Conservation (phyloP, 2,888 invertebrate genomes). For the Callinectes sapidus region DNA sequence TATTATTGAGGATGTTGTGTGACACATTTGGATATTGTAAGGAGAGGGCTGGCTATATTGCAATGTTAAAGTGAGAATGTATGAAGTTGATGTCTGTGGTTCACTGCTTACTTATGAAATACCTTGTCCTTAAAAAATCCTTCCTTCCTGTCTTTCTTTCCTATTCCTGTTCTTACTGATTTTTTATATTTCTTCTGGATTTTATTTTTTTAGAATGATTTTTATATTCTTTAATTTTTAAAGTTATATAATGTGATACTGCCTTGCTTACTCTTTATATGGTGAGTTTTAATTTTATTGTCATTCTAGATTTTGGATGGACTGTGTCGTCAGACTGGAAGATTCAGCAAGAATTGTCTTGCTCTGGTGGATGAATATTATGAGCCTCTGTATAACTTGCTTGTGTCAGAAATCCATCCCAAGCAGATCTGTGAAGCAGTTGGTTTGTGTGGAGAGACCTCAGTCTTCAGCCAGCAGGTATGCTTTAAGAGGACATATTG, state of each 20-base stretch:
- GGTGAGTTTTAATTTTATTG: neutral
- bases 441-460: constrained; percentile 80
- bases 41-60: neutral
- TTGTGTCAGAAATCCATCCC: constrained; percentile 83
- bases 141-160: neutral
- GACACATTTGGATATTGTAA: neutral
- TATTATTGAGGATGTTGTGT: neutral
- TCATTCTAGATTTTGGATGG: constrained; percentile 70
- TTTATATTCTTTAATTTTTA: neutral
- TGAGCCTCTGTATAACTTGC: constrained; percentile 82
- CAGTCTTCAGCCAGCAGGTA: constrained; percentile 74
- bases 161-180: neutral
- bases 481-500: neutral
- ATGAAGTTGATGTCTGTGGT: neutral
- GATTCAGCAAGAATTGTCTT: constrained; percentile 79
- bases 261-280: too few relatives aligned
- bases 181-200: neutral
- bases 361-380: constrained; percentile 88
- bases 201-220: too few relatives aligned
- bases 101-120: neutral
- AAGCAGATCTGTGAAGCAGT: constrained; percentile 83
- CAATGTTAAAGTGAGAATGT: neutral
- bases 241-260: neutral
- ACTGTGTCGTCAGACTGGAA: constrained; percentile 67
- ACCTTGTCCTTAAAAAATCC: neutral